These are phyloP conservation scores for Aurelia aurita DNA, from an alignment of 30 jellyfish, hydroid and myxozoan species.

Conservation along the genomic window DNA sequence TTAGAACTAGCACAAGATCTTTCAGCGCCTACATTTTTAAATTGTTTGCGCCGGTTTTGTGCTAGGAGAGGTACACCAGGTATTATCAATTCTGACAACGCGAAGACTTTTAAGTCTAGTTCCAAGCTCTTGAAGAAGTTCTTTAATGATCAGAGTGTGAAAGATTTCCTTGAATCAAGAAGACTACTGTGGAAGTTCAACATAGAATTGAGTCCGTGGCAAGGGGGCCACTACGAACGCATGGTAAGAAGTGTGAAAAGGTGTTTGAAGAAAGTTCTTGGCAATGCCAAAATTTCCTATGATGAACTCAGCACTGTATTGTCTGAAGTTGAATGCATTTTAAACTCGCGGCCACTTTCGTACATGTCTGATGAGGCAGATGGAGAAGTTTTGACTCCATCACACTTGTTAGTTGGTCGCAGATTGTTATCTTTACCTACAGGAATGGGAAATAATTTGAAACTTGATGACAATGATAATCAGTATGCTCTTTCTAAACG, in stretches of 20 bases:
- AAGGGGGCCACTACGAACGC: constrained; percentile 8
- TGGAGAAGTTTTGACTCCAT: constrained; percentile 12
- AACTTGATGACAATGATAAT: too few species aligned
- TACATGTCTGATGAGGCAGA: constrained; percentile 14
- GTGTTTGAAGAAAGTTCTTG: constrained; percentile 11
- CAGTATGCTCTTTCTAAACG: too few species aligned
- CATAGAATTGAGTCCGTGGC: constrained; percentile 16
- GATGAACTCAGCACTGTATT: constrained; percentile 17
- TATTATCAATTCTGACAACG: constrained; percentile 29
- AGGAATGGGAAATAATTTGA: neutral
- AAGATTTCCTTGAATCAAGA: neutral
- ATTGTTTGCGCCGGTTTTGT: constrained; percentile 24
- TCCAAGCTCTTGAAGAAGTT: neutral
- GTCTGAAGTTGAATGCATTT: constrained; percentile 11
- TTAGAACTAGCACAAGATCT: too few species aligned
- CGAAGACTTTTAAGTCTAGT: constrained; percentile 31
- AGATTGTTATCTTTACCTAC: neutral
- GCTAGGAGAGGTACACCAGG: constrained; percentile 49
- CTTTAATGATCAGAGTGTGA: neutral
- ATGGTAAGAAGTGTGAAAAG: constrained; percentile 3
- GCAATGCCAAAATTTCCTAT: constrained; percentile 6
- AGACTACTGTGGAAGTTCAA: constrained; percentile 43
- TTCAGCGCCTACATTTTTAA: constrained; percentile 1
- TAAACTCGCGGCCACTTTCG: constrained; percentile 12
- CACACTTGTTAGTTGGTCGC: constrained; percentile 4